Conservation (phyloP, 2,888 invertebrate genomes). For the Calliscelio sp. region DNA sequence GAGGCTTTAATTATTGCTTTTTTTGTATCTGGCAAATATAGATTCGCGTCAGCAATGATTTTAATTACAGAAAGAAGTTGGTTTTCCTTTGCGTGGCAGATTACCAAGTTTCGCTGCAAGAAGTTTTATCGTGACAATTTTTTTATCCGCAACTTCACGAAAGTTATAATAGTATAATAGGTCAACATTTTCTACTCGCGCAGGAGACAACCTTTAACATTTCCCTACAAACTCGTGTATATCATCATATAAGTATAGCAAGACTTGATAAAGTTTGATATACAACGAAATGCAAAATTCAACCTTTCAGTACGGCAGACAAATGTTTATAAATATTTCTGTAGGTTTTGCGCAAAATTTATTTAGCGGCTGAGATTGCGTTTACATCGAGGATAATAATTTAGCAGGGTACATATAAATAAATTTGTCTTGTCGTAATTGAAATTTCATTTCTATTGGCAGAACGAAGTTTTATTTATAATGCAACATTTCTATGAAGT, state of each 20-base stretch:
- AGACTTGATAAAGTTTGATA: conserved; percentile 26
- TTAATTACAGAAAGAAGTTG: neutral
- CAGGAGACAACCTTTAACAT: conserved; percentile 26
- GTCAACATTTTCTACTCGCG: conserved; percentile 10
- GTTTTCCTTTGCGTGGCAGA: neutral
- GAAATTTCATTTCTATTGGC: too few species aligned
- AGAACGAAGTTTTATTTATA: neutral
- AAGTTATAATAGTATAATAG: conserved; percentile 19
- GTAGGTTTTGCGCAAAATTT: neutral
- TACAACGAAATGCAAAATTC: conserved; percentile 22
- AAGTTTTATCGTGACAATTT: conserved; percentile 12
- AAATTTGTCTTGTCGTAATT: too few species aligned
- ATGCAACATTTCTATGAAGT: too few species aligned
- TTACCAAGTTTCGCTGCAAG: conserved; percentile 11
- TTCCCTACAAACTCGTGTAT: conserved; percentile 11
- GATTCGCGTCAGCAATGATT: neutral
- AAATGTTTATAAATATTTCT: conserved; percentile 12
- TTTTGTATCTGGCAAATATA: neutral
- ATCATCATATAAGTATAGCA: conserved; percentile 11
- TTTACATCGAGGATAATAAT: too few species aligned
- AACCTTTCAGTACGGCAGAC: neutral
- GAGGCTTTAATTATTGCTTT: neutral
- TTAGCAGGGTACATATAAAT: too few species aligned
- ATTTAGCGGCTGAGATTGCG: neutral
- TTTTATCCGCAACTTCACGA: conserved; percentile 4